A percentile compares a stretch with the other conserved stretches of the same genome.
Evolutionary conservation across 2,113 vertebrate species (phyloP).

Genomic region (Paracanthobrama guichenoti): DNA sequence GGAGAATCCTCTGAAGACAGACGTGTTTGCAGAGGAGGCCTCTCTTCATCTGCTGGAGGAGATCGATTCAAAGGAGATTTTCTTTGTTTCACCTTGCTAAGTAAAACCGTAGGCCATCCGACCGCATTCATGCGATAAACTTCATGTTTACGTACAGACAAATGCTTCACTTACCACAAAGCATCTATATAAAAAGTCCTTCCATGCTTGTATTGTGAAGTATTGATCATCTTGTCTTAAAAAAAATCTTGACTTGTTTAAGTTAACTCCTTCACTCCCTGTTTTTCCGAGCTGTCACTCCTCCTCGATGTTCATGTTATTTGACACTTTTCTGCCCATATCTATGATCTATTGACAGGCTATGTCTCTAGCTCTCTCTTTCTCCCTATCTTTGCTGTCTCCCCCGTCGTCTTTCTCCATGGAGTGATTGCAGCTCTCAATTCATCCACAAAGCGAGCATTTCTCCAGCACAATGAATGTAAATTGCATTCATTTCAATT

Average conservation of each 20-base stretch:
- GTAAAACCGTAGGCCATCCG: background rate
- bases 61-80: conserved; percentile 44
- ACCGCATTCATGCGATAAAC: background rate
- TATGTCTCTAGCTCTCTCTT: conserved; percentile 22
- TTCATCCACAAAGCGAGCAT: conserved; percentile 49
- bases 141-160: conserved; percentile 5
- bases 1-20: conserved; percentile 49
- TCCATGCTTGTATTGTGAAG: background rate
- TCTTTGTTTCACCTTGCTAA: conserved; percentile 7
- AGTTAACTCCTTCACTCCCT: background rate
- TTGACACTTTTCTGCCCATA: background rate
- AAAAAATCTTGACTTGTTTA: too few species aligned
- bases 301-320: background rate
- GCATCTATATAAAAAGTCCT: background rate
- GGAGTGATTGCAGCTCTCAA: conserved; percentile 51
- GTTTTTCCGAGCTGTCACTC: background rate
- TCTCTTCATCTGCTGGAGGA: conserved; percentile 44
- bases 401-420: background rate
- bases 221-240: background rate
- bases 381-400: background rate
- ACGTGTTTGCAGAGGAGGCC: conserved; percentile 49
- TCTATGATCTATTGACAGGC: conserved; percentile 3
- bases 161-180: background rate
- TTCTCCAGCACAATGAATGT: conserved; percentile 51
- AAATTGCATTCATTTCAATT: conserved; percentile 60